Evolutionary conservation across 2,888 invertebrate genomes (phyloP).

Genomic region (Rotaria magnacalcarata): DNA sequence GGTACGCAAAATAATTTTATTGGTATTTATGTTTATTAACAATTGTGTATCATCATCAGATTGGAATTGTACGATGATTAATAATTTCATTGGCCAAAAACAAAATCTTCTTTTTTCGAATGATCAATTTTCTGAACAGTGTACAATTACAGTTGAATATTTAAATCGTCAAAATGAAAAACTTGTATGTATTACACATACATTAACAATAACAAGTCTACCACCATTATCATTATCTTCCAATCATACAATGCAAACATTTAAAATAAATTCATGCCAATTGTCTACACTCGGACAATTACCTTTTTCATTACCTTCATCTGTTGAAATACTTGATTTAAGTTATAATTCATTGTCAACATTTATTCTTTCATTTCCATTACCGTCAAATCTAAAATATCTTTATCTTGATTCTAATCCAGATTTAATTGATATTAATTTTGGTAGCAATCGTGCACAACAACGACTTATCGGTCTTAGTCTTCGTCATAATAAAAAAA

Average conservation of each 20-base stretch:
- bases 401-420: background rate
- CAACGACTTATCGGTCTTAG: conserved; percentile 23
- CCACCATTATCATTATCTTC: background rate
- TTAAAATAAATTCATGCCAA: conserved; percentile 11
- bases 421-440: conserved; percentile 19
- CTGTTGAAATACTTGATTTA: conserved; percentile 20
- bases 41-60: background rate
- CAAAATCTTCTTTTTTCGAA: background rate
- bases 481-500: background rate
- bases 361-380: background rate
- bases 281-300: background rate
- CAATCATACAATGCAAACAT: background rate
- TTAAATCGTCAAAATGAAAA: background rate
- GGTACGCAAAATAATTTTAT: background rate
- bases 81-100: background rate
- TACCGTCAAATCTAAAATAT: background rate
- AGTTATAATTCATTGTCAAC: background rate
- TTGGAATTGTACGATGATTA: background rate
- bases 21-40: background rate
- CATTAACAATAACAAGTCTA: background rate
- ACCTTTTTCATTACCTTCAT: background rate
- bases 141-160: conserved; percentile 18
- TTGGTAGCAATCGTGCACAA: background rate
- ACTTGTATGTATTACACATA: background rate
- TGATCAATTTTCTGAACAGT: background rate